Percentiles rank a stretch among this genome's conserved stretches.
Conservation (phyloP, 1,140 invertebrate species). For the Cyrtorhinus lividipennis region DNA sequence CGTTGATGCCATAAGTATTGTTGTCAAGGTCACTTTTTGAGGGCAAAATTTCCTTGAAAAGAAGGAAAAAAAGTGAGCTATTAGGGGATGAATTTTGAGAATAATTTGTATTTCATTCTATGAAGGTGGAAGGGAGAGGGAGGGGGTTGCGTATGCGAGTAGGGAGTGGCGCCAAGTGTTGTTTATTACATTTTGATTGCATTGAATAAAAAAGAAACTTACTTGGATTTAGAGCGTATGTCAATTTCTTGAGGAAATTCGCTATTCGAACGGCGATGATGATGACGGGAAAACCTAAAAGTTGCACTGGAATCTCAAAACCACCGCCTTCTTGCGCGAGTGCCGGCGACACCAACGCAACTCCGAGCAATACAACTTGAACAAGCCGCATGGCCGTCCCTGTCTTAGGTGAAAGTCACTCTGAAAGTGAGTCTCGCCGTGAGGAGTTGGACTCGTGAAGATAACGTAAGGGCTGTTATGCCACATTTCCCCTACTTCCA, state of each 20-base stretch:
- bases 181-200: no score
- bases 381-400: conserved; percentile 8
- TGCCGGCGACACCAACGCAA: conserved; percentile 1
- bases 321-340: conserved; percentile 8
- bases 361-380: conserved; percentile 8
- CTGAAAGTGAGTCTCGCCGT: not conserved
- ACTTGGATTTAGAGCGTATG: conserved; percentile 68
- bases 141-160: no score
- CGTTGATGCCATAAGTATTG: no score
- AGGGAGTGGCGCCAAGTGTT: no score
- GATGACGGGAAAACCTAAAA: conserved; percentile 68
- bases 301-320: conserved; percentile 62
- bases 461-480: conserved; percentile 16
- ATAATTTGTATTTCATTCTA: no score
- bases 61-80: no score
- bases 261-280: conserved; percentile 61
- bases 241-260: conserved; percentile 67
- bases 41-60: no score
- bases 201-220: no score
- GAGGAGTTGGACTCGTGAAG: not conserved
- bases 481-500: conserved; percentile 9
- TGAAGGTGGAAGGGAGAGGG: no score
- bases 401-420: conserved; percentile 15
- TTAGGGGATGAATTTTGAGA: no score
- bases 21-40: no score